These are phyloP conservation scores for Zeuzera pyrina DNA, from an alignment of 2,888 invertebrate genomes.

Conservation along the genomic window DNA sequence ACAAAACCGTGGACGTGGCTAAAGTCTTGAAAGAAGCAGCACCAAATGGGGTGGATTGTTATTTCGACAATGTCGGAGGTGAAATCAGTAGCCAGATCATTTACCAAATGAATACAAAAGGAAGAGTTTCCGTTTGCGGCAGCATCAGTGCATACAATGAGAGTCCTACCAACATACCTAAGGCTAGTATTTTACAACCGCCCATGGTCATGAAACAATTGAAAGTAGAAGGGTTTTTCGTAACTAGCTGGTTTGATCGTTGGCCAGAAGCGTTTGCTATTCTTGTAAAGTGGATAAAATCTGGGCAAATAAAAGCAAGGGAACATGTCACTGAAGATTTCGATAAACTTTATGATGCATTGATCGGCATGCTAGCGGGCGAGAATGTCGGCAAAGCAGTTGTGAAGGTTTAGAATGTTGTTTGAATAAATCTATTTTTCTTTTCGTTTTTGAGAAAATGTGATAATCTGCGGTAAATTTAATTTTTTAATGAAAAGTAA, in stretches of 20 bases:
- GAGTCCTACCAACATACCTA: constrained; percentile 5
- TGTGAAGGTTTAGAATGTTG: constrained; percentile 24
- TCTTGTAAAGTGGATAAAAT: constrained; percentile 66
- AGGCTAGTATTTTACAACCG: constrained; percentile 45
- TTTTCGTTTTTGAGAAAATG: no score
- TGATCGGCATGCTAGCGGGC: constrained; percentile 71
- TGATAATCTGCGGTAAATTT: no score
- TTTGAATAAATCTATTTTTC: no score
- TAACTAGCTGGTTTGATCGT: constrained; percentile 52
- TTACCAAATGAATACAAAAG: constrained; percentile 72
- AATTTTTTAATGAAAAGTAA: no score
- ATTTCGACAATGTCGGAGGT: constrained; percentile 84
- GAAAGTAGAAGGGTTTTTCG: constrained; percentile 69
- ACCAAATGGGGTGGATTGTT: constrained; percentile 81
- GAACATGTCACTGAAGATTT: constrained; percentile 79
- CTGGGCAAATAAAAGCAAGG: constrained; percentile 73
- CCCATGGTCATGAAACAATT: constrained; percentile 62
- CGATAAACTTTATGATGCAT: constrained; percentile 76
- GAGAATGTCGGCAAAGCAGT: constrained; percentile 73
- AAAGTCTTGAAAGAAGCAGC: constrained; percentile 75
- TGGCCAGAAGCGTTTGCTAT: constrained; percentile 68
- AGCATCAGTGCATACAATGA: constrained; percentile 70
- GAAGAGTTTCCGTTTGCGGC: constrained; percentile 76
- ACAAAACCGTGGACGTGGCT: constrained; percentile 74
- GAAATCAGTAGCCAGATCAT: constrained; percentile 74